Conservation (phyloP, 2,888 invertebrate species). For the Agrochola lota region DNA sequence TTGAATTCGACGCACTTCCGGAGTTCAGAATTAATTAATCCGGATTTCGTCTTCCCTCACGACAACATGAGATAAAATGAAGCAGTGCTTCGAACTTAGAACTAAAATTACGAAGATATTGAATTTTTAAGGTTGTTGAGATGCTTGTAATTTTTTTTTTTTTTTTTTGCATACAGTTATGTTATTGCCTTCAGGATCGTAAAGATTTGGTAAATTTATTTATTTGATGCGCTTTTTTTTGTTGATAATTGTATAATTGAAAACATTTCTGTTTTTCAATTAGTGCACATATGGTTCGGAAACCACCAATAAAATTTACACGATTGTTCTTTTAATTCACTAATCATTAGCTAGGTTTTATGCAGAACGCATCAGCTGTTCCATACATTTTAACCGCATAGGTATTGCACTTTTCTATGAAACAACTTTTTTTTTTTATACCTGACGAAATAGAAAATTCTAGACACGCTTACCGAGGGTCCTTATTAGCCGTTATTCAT, state of each 20-base stretch:
- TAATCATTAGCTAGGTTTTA: too few relatives aligned
- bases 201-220: not conserved
- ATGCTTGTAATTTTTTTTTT: too few relatives aligned
- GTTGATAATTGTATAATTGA: not conserved
- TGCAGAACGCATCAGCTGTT: too few relatives aligned
- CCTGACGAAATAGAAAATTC: too few relatives aligned
- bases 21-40: slow-evolving; percentile 84
- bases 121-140: not conserved
- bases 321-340: too few relatives aligned
- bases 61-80: slow-evolving; percentile 80
- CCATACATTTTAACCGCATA: too few relatives aligned
- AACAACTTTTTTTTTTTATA: too few relatives aligned
- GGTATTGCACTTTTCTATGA: too few relatives aligned
- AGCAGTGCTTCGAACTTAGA: slow-evolving; percentile 49
- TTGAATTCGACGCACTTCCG: slow-evolving; percentile 76
- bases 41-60: slow-evolving; percentile 78
- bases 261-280: not conserved
- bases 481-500: too few relatives aligned
- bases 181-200: not conserved
- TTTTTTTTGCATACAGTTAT: not conserved
- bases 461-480: too few relatives aligned
- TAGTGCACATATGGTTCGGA: not conserved
- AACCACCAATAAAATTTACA: not conserved
- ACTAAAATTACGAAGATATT: slow-evolving; percentile 21
- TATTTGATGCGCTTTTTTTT: not conserved